Evolutionary conservation across 2,113 vertebrate genomes (phyloP).

Genomic region (Aphyosemion australe): DNA sequence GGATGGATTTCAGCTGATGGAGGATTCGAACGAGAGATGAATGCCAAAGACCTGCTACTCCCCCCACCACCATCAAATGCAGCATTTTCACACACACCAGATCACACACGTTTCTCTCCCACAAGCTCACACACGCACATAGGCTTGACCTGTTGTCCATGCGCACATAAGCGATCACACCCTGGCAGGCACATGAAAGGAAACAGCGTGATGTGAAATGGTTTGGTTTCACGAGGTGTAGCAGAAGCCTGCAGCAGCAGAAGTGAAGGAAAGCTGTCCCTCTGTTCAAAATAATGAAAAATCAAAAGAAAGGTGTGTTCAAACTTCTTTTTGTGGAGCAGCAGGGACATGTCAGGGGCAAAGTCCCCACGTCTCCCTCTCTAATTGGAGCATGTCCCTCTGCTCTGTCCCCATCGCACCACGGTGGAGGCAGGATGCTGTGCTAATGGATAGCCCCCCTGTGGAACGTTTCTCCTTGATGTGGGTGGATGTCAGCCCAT

Average conservation of each 20-base stretch:
- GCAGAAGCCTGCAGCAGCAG: slow-evolving; percentile 48
- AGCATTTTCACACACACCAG: slow-evolving; percentile 26
- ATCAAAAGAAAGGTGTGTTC: slow-evolving; percentile 43
- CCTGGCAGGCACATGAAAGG: slow-evolving; percentile 38
- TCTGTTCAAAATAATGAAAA: slow-evolving; percentile 4
- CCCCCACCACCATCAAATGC: neutral
- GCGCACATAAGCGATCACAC: slow-evolving; percentile 18
- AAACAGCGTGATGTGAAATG: slow-evolving; percentile 55
- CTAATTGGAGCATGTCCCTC: slow-evolving; percentile 69
- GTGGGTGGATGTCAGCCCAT: slow-evolving; percentile 54
- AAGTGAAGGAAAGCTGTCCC: slow-evolving; percentile 30
- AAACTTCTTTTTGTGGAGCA: slow-evolving; percentile 52
- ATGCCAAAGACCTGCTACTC: slow-evolving; percentile 56
- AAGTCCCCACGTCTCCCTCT: slow-evolving; percentile 63
- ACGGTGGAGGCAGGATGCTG: slow-evolving; percentile 54
- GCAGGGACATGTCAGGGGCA: slow-evolving; percentile 62
- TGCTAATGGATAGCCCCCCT: slow-evolving; percentile 65
- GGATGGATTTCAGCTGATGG: slow-evolving; percentile 57
- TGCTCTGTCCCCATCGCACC: slow-evolving; percentile 57
- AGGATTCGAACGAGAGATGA: slow-evolving; percentile 51
- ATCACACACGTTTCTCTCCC: slow-evolving; percentile 17
- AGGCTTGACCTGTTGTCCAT: slow-evolving; percentile 37
- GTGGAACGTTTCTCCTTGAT: slow-evolving; percentile 68
- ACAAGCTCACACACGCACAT: slow-evolving; percentile 4
- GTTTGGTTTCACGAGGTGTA: slow-evolving; percentile 54